Evolutionary conservation across 2,888 invertebrate species (phyloP), one percentile per base, ranked within the genome.

Genomic region (Onchidella celtica): DNA sequence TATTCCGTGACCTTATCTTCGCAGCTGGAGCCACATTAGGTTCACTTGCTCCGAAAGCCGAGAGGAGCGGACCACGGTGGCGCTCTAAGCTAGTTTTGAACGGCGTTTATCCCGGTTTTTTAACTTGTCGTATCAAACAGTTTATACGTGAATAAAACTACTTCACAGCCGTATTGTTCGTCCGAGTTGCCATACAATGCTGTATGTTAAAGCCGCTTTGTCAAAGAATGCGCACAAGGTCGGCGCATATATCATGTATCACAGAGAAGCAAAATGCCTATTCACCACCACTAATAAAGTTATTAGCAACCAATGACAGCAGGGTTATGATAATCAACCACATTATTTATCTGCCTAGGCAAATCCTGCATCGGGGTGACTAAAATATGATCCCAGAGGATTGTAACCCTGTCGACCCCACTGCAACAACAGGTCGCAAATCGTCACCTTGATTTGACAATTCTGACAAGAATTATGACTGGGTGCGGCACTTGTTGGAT

Each of bases 1-100:
- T 73, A 73, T 73, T 73, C 73, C 34, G 4, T 61, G 73, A 59
- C 73, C 61, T 61, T 59, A 61, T 73, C 59, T 27, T n/a, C 73
- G 0, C 73, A 61, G 73, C 73, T 3, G 73, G 73, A 24, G 73
- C 36, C 61, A 27, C 73, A 61, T 73, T 73, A 36, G 36, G 36
- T 4, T 73, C 36, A 32, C 36, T 73, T 32, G 36, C 61, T 36
- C 61, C 36, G 73, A 73, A 73, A 73, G 34, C 27, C 36, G 73
- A 73, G 73, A 73, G 36, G 59, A 38, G 27, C 4, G 29, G 38
- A 32, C 34, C 57, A 57, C n/a, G n/a, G 55, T 17, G 2, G 32
- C 32, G 72, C 55, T 57, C 34, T 57, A 57, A 72, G 57, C 55
- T 57, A 72, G 47, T 40, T 69, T 69, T 40, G 27, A 69, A n/a